Evolutionary conservation across 2,888 invertebrate species (phyloP).

Genomic region (Drosophila eohydei): DNA sequence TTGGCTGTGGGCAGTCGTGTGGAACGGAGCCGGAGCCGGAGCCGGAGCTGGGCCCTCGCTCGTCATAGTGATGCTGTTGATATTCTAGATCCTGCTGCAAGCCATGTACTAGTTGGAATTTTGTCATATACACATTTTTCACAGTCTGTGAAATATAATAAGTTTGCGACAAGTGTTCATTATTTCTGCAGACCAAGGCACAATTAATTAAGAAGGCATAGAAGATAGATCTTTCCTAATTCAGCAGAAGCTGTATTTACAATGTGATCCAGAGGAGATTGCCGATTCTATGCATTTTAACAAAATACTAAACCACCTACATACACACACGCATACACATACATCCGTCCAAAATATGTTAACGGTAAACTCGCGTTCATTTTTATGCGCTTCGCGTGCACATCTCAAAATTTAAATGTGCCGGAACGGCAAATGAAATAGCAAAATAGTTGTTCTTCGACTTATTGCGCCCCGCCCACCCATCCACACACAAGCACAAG

Average conservation of each 20-base stretch:
- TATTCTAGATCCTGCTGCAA: conserved; percentile 11
- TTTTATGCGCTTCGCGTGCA: conserved; percentile 81
- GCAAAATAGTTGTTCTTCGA: conserved; percentile 57
- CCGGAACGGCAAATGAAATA: conserved; percentile 79
- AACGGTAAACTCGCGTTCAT: conserved; percentile 77
- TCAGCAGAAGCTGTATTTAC: conserved; percentile 27
- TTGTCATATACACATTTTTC: conserved; percentile 73
- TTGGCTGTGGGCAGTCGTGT: conserved; percentile 69
- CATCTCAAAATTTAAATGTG: conserved; percentile 80
- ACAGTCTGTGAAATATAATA: conserved; percentile 83
- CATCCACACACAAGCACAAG: conserved; percentile 1
- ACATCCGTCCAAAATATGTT: conserved; percentile 64
- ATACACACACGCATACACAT: conserved; percentile 57
- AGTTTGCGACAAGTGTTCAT: conserved; percentile 78
- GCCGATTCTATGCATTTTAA: conserved; percentile 4
- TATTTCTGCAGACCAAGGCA: conserved; percentile 15
- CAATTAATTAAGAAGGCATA: conserved; percentile 35
- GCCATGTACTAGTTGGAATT: conserved; percentile 24
- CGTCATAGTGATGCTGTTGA: conserved; percentile 2
- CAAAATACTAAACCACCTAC: conserved; percentile 44
- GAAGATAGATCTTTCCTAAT: background rate
- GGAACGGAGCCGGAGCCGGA: conserved; percentile 50
- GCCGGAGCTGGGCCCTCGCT: conserved; percentile 8
- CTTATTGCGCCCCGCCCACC: conserved; percentile 29
- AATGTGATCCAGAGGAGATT: conserved; percentile 30